Conservation (phyloP, 1,140 invertebrate genomes). For the Ceratosolen fusciceps region DNA sequence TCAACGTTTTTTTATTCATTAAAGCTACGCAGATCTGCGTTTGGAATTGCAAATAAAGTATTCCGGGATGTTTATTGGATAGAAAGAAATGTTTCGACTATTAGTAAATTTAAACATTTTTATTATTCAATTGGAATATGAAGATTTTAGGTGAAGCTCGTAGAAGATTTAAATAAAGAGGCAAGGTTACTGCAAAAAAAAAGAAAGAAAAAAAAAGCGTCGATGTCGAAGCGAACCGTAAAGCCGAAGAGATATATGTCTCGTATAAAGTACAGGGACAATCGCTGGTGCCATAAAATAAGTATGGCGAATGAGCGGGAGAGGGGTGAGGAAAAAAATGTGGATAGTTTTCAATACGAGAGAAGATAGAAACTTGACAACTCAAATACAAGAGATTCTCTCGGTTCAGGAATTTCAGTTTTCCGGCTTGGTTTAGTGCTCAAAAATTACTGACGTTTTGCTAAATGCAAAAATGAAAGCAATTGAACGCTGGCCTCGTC, state of each 20-base stretch:
- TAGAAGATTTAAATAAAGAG: neutral
- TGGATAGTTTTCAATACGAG: constrained; percentile 21
- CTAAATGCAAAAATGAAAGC: constrained; percentile 2
- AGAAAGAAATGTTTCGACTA: no score
- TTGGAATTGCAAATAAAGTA: no score
- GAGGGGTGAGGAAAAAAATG: neutral
- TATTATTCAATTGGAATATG: neutral
- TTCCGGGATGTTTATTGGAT: no score
- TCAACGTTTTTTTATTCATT: no score
- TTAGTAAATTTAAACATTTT: neutral
- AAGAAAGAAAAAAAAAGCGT: neutral
- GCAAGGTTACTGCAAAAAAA: no score
- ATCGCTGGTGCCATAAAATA: neutral
- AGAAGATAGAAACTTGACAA: constrained; percentile 32
- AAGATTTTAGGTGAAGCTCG: neutral
- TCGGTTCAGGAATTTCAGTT: constrained; percentile 31
- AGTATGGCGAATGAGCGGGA: neutral
- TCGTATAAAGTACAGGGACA: constrained; percentile 5
- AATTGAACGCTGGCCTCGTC: constrained; percentile 49
- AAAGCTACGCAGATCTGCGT: no score
- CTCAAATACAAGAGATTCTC: constrained; percentile 37
- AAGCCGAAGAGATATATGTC: neutral
- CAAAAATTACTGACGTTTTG: constrained; percentile 16
- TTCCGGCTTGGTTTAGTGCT: constrained; percentile 16
- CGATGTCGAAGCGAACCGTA: neutral